phyloP scores from a whole-genome alignment of 2,888 invertebrate genomes.

The Cantharis lateralis region DNA sequence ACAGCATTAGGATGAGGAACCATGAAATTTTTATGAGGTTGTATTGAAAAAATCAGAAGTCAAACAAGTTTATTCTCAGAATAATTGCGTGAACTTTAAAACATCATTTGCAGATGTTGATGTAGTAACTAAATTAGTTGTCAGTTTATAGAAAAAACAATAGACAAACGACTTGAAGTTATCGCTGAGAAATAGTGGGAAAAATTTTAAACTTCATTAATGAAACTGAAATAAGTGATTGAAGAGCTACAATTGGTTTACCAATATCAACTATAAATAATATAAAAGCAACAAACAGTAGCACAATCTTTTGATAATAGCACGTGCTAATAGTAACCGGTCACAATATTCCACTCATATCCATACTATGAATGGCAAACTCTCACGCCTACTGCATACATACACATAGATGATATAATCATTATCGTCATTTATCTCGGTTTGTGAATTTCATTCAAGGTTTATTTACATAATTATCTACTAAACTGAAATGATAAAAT shows the following conservation, averaged over 20 bases:
- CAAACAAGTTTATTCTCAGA: not conserved
- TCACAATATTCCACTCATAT: not conserved
- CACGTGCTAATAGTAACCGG: not conserved
- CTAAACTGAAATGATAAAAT: not conserved
- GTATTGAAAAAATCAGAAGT: not conserved
- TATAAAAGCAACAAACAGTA: not conserved
- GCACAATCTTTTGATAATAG: not conserved
- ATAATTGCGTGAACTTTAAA: not conserved
- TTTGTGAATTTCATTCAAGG: not conserved
- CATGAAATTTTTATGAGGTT: not conserved
- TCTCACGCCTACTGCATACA: not conserved
- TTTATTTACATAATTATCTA: not conserved
- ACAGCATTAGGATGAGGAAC: not conserved
- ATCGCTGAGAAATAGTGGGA: not conserved
- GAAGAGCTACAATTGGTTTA: not conserved
- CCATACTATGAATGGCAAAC: not conserved
- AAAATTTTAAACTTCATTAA: not conserved
- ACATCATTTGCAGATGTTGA: not conserved
- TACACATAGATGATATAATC: not conserved
- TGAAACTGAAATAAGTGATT: not conserved
- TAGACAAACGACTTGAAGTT: not conserved
- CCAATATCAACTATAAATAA: not conserved
- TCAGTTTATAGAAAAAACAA: not conserved
- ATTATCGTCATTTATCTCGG: not conserved
- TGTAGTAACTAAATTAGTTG: not conserved